phyloP scores from a whole-genome alignment of 2,113 vertebrate species.

The Smithornis capensis region DNA sequence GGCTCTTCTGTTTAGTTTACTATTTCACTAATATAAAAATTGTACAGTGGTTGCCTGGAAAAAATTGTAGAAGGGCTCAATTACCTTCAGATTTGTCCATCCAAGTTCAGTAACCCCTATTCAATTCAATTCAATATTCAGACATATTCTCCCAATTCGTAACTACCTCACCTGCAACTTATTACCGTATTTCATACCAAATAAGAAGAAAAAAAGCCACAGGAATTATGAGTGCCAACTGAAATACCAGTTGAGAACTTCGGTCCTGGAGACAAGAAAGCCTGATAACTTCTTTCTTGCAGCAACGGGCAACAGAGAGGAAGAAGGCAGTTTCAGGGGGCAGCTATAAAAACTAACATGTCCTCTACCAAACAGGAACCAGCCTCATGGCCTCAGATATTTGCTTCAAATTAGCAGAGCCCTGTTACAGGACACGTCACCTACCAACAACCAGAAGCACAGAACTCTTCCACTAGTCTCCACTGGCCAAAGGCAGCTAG shows the following conservation, averaged over 20 bases:
- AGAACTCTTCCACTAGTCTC: neutral
- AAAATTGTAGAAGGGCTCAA: neutral
- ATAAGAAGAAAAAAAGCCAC: neutral
- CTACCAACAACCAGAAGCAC: neutral
- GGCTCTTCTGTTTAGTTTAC: neutral
- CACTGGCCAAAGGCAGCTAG: neutral
- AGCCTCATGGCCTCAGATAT: accelerated
- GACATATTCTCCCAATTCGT: neutral
- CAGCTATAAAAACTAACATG: neutral
- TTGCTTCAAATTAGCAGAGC: neutral
- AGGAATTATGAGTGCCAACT: neutral
- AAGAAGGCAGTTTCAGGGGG: neutral
- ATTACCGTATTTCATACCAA: neutral
- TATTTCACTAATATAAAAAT: neutral
- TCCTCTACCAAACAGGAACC: neutral
- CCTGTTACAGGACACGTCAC: neutral
- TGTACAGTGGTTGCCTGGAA: neutral
- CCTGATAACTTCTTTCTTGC: neutral
- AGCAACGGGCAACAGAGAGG: neutral
- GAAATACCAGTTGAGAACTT: neutral
- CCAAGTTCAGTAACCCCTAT: neutral
- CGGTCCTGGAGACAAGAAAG: neutral
- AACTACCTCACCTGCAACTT: neutral
- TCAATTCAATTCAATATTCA: neutral
- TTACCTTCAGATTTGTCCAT: neutral